Conservation (phyloP, 1,140 invertebrate species). For the Drosophila auraria region DNA sequence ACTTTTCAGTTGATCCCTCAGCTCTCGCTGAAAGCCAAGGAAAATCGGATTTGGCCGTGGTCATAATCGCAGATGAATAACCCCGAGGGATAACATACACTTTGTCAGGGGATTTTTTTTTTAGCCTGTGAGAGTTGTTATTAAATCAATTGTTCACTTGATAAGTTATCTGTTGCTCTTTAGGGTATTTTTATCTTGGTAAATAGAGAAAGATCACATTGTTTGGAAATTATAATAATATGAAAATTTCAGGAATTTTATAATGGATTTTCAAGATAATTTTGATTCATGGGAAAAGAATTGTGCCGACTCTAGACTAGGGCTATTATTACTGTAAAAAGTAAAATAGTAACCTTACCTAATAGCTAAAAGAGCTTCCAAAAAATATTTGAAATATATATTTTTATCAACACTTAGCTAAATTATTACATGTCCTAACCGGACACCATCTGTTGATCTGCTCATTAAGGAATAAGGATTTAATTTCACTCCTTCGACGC, state of each 20-base stretch:
- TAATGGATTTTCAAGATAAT: no score
- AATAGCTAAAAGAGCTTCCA: no score
- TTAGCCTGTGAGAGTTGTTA: neutral
- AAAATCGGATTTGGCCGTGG: constrained; percentile 50
- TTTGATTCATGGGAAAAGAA: neutral
- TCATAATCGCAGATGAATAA: constrained; percentile 26
- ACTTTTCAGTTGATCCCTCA: constrained; percentile 46
- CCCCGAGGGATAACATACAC: constrained; percentile 16
- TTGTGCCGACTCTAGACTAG: neutral
- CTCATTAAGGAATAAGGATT: constrained; percentile 1
- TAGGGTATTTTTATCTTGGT: neutral
- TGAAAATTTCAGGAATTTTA: neutral
- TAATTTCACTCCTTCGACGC: constrained; percentile 18
- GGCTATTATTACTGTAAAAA: no score
- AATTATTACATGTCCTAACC: no score
- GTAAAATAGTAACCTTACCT: no score
- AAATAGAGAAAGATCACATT: neutral
- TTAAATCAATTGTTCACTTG: constrained; percentile 18
- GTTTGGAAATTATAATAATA: neutral
- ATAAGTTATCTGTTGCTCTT: constrained; percentile 8
- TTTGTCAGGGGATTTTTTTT: constrained; percentile 1
- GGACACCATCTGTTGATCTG: constrained; percentile 3
- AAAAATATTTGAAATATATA: no score
- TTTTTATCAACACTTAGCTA: neutral
- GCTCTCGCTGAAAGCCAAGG: constrained; percentile 62